These are phyloP conservation scores for Agrochola litura DNA, from an alignment of 2,888 invertebrate species.

Conservation along the genomic window DNA sequence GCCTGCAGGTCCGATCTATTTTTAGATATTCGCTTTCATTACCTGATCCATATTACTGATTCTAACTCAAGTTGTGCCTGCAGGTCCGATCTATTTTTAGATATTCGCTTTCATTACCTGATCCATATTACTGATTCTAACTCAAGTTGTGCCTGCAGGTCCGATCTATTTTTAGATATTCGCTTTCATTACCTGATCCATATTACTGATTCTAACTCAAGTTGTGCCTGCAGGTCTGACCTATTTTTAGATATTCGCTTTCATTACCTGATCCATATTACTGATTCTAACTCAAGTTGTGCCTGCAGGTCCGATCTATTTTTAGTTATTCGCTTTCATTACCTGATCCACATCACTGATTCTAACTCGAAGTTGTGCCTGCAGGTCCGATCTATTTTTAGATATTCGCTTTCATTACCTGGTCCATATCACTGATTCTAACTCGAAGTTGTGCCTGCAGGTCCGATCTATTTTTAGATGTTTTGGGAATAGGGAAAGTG, in stretches of 20 bases:
- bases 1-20: not conserved
- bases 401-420: too few species aligned
- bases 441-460: conserved; percentile 94
- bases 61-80: too few species aligned
- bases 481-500: conserved; percentile 96
- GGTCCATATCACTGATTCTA: conserved; percentile 94
- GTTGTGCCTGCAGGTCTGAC: too few species aligned
- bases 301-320: too few species aligned
- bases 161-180: not conserved
- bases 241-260: too few species aligned
- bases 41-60: conserved; percentile 82
- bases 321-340: conserved; percentile 21
- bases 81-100: not conserved
- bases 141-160: too few species aligned
- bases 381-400: conserved; percentile 89
- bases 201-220: too few species aligned
- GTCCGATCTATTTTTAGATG: conserved; percentile 93
- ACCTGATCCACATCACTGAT: conserved; percentile 82
- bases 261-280: too few species aligned
- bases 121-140: too few species aligned
- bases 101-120: conserved; percentile 84
- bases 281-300: too few species aligned
- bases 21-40: conserved; percentile 21
- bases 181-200: conserved; percentile 84
- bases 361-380: too few species aligned